Evolutionary conservation across 2,888 invertebrate genomes (phyloP), one percentile per base, ranked within the genome.

Genomic region (Eristalis pertinax): DNA sequence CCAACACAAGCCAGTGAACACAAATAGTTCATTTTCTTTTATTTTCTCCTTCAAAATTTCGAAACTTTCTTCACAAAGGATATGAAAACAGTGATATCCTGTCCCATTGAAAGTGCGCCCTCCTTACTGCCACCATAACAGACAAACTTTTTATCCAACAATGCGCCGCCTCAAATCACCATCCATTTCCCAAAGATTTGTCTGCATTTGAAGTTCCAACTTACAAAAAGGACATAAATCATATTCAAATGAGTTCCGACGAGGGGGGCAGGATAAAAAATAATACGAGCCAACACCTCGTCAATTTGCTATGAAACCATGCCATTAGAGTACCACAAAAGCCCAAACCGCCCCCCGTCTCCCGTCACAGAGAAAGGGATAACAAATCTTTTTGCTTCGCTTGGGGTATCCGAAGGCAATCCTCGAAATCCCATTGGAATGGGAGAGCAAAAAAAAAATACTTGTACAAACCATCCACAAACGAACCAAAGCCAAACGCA

Each of bases 401-500:
- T 26, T 26, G 1, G 26, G 26, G 26, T 26, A 26, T 26, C 26
- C 26, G 2, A 26, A 26, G 2, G 26, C 69, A 32, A 29, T 63
- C n/a, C 32, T 63, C n/a, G n/a, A 69, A 77, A 62, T 62, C 77
- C 77, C 32, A 83, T 63, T 74, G 74, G 32, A n/a, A 41, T 24
- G 74, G 13, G 13, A 26, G 15, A 38, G 32, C 69, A 63, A 72
- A 68, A 67, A 32, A 73, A 8, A 84, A 77, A 38, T 38, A 38
- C 38, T 38, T 13, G 38, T 38, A 69, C 58, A 56, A 60, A 60
- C 26, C 24, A 24, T 26, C 60, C 69, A 67, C 65, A 70, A 70
- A 68, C 67, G 69, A 78, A 63, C 15, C 69, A 75, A 75, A 81
- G 56, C 82, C 64, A 78, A 83, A 83, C 77, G 78, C 78, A 83